These are phyloP conservation scores for Microtus pennsylvanicus DNA, from an alignment of 2,113 vertebrate genomes.

Conservation along the genomic window DNA sequence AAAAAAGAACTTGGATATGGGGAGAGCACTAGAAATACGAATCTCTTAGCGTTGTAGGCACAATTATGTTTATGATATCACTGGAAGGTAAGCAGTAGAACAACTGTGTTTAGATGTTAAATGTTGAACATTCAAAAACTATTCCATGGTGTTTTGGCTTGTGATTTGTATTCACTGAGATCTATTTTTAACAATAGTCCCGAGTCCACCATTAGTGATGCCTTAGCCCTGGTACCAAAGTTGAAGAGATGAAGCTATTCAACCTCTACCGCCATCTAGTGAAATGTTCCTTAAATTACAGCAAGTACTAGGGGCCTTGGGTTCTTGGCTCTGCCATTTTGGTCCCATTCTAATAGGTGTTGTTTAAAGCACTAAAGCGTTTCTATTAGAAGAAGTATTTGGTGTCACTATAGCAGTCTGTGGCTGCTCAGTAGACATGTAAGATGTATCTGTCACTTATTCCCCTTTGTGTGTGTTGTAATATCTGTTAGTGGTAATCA, in stretches of 20 bases:
- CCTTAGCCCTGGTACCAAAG: not conserved
- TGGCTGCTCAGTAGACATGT: not conserved
- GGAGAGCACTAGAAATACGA: not conserved
- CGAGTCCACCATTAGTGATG: not conserved
- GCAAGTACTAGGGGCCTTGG: not conserved
- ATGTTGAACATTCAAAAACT: not conserved
- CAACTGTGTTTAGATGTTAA: not conserved
- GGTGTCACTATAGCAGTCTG: not conserved
- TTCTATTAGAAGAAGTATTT: not conserved
- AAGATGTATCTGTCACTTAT: not conserved
- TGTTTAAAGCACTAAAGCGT: not conserved
- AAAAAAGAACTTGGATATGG: no score
- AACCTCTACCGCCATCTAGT: slow-evolving; percentile 72
- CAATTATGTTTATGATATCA: not conserved
- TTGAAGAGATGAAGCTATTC: not conserved
- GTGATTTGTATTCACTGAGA: slow-evolving; percentile 43
- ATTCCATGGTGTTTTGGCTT: not conserved
- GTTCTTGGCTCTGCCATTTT: not conserved
- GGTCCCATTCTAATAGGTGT: not conserved
- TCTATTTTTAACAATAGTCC: not conserved
- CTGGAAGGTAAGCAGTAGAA: not conserved
- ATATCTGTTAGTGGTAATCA: not conserved
- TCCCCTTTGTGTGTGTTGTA: not conserved
- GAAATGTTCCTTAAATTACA: slow-evolving; percentile 48
- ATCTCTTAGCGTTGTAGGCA: not conserved